phyloP scores from a whole-genome alignment of 2,888 invertebrate species.

The Drosophila parthenogenetica region DNA sequence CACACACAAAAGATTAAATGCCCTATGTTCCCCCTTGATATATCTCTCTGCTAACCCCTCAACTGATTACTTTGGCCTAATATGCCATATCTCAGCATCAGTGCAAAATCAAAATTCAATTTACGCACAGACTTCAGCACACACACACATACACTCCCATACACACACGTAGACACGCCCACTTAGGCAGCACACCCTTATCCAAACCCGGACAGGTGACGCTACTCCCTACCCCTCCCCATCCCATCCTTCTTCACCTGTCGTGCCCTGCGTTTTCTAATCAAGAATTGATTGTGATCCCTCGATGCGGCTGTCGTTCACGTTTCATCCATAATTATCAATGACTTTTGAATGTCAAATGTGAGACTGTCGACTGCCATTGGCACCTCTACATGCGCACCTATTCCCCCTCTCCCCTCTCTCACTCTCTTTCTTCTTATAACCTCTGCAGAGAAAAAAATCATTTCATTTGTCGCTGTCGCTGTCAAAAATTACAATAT shows the following conservation, averaged over 20 bases:
- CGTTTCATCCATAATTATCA: conserved; percentile 79
- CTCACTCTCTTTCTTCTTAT: no score
- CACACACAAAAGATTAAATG: conserved; percentile 76
- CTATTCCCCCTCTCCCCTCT: neutral
- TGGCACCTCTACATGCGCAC: conserved; percentile 50
- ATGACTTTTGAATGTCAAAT: conserved; percentile 81
- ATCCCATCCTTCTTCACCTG: conserved; percentile 10
- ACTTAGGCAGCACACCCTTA: conserved; percentile 45
- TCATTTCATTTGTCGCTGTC: conserved; percentile 78
- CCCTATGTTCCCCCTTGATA: conserved; percentile 2
- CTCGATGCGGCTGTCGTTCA: conserved; percentile 82
- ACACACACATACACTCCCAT: conserved; percentile 41
- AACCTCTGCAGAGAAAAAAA: conserved; percentile 42
- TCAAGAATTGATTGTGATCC: conserved; percentile 81
- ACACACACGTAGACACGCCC: conserved; percentile 38
- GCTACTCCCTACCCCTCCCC: neutral
- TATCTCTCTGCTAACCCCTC: conserved; percentile 7
- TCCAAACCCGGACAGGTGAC: conserved; percentile 63
- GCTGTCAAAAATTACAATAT: conserved; percentile 81
- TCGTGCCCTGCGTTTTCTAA: conserved; percentile 76
- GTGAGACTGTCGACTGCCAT: conserved; percentile 64
- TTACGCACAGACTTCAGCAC: conserved; percentile 71
- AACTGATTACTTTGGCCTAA: conserved; percentile 80
- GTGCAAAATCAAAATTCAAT: conserved; percentile 81
- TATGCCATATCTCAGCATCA: conserved; percentile 82